phyloP scores from a whole-genome alignment of 1,140 invertebrate species.

The Atta texana region DNA sequence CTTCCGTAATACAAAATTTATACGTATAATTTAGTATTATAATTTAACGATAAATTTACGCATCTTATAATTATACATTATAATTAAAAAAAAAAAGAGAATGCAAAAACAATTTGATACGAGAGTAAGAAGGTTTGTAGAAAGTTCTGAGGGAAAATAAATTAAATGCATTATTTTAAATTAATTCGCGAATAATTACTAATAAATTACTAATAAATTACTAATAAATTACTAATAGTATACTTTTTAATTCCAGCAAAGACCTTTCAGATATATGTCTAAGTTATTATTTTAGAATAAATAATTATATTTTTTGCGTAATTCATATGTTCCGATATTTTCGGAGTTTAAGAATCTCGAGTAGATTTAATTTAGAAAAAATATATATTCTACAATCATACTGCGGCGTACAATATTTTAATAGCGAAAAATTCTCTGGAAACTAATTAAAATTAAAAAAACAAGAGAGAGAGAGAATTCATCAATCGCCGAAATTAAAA shows the following conservation, averaged over 20 bases:
- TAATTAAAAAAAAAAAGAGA: neutral
- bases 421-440: no score
- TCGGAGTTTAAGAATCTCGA: no score
- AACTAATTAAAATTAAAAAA: no score
- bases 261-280: no score
- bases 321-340: no score
- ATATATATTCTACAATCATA: no score
- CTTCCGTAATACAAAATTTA: neutral
- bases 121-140: neutral
- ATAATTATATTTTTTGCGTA: no score
- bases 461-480: no score
- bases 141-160: neutral
- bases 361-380: no score
- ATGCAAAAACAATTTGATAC: neutral
- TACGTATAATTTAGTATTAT: neutral
- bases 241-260: no score
- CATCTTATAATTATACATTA: neutral
- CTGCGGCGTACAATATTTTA: no score
- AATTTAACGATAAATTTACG: slow-evolving; percentile 26
- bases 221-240: neutral
- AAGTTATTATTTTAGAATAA: no score
- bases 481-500: neutral
- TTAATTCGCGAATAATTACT: neutral
- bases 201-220: neutral
- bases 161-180: neutral